These are phyloP conservation scores for Nemoura dubitans DNA, from an alignment of 2,888 invertebrate genomes.

Conservation along the genomic window DNA sequence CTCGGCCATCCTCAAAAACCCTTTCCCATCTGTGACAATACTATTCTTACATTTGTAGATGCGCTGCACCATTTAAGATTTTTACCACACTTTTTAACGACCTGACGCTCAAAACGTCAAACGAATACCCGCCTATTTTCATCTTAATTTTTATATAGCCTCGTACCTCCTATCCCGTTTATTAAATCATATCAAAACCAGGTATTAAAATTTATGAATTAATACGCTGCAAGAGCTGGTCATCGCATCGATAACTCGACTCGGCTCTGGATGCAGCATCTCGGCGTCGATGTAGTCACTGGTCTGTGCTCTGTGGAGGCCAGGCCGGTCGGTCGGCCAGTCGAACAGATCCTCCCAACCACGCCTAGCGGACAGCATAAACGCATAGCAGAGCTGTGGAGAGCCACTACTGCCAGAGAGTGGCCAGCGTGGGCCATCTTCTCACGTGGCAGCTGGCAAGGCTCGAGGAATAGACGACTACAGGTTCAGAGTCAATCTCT, in stretches of 20 bases:
- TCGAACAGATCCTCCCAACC: background rate
- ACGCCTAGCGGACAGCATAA: background rate
- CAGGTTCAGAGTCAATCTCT: no score
- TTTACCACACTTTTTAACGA: background rate
- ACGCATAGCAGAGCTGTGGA: background rate
- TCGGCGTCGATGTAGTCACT: background rate
- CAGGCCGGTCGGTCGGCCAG: no score
- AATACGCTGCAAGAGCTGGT: constrained; percentile 4
- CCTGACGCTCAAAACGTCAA: background rate
- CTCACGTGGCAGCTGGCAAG: no score
- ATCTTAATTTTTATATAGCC: background rate
- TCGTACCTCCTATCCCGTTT: background rate
- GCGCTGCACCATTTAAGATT: background rate
- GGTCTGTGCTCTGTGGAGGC: no score
- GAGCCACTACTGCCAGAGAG: background rate
- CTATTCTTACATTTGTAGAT: no score
- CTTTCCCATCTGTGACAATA: no score
- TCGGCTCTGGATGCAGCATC: background rate
- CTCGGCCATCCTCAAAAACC: no score
- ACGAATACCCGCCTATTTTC: background rate
- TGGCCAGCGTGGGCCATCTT: background rate
- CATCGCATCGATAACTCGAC: background rate
- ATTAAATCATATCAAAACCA: background rate
- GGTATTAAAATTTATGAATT: constrained; percentile 12
- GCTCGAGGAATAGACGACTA: no score